phyloP scores from a whole-genome alignment of 53 echinoderm and acorn worm genomes.

The Henricia sp. region DNA sequence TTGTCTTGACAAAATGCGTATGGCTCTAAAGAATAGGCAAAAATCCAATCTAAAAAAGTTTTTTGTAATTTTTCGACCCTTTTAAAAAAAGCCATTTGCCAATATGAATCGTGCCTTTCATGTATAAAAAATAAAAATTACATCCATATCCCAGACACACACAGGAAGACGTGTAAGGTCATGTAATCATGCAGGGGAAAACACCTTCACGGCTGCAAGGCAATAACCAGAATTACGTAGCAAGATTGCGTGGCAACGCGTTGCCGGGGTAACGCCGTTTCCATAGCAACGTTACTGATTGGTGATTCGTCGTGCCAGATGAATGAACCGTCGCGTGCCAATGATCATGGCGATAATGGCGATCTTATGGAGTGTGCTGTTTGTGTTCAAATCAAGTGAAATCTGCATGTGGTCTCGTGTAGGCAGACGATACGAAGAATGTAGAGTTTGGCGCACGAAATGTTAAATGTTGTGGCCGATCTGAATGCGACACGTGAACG shows the following conservation, averaged over 20 bases:
- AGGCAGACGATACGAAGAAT: too few species aligned
- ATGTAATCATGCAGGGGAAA: neutral
- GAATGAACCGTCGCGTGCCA: constrained; percentile 26
- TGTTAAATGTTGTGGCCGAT: too few species aligned
- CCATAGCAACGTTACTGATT: constrained; percentile 52
- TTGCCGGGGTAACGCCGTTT: constrained; percentile 45
- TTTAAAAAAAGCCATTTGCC: too few species aligned
- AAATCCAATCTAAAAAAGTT: too few species aligned
- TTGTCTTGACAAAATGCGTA: too few species aligned
- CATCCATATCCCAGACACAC: neutral
- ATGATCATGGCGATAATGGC: constrained; percentile 5
- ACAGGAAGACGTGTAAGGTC: neutral
- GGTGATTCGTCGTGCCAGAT: constrained; percentile 24
- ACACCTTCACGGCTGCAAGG: neutral
- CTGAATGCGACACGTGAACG: too few species aligned
- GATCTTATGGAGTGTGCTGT: too few species aligned
- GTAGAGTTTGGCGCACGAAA: too few species aligned
- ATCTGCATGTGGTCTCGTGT: neutral
- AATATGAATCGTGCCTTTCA: neutral
- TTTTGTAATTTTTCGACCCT: too few species aligned
- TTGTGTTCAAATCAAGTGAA: too few species aligned
- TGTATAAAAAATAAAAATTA: neutral
- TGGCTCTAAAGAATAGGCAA: too few species aligned
- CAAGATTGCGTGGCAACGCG: constrained; percentile 57
- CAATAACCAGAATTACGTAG: constrained; percentile 48